A percentile compares a stretch with the other conserved stretches of the same genome.
phyloP scores from a whole-genome alignment of 2,888 invertebrate genomes.

The Microchrysa polita region DNA sequence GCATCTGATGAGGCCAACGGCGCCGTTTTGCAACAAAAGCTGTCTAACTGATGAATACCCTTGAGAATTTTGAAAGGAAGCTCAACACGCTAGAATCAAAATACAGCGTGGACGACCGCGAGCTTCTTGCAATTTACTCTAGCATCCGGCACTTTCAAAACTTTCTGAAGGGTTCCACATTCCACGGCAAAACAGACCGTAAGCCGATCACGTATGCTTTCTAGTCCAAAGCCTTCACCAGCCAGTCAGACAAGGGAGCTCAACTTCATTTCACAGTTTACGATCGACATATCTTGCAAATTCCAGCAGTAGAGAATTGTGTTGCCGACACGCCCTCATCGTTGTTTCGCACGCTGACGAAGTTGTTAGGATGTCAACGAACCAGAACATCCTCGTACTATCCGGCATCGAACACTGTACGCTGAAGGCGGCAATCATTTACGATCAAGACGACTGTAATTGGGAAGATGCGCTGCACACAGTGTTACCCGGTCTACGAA shows the following conservation, averaged over 20 bases:
- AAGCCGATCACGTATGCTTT: constrained; percentile 49
- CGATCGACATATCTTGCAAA: background rate
- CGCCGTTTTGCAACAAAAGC: background rate
- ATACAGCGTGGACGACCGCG: background rate
- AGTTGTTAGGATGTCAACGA: too few relatives aligned
- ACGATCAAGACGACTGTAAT: too few relatives aligned
- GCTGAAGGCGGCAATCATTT: too few relatives aligned
- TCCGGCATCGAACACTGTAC: too few relatives aligned
- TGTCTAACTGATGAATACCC: background rate
- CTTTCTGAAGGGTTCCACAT: constrained; percentile 22
- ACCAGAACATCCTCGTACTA: too few relatives aligned
- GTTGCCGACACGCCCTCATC: background rate
- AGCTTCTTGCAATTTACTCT: background rate
- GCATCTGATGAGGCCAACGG: background rate
- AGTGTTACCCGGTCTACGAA: too few relatives aligned
- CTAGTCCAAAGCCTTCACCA: background rate
- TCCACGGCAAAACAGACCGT: constrained; percentile 54
- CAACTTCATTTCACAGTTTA: background rate
- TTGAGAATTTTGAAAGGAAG: background rate
- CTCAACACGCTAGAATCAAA: background rate
- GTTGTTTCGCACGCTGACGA: too few relatives aligned
- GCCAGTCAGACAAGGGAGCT: background rate
- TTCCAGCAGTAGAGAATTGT: background rate
- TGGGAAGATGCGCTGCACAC: too few relatives aligned
- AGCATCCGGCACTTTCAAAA: background rate